A percentile compares a stretch with the other conserved stretches of the same genome.
Conservation (phyloP, 2,888 invertebrate genomes). For the Drosophila incognita region DNA sequence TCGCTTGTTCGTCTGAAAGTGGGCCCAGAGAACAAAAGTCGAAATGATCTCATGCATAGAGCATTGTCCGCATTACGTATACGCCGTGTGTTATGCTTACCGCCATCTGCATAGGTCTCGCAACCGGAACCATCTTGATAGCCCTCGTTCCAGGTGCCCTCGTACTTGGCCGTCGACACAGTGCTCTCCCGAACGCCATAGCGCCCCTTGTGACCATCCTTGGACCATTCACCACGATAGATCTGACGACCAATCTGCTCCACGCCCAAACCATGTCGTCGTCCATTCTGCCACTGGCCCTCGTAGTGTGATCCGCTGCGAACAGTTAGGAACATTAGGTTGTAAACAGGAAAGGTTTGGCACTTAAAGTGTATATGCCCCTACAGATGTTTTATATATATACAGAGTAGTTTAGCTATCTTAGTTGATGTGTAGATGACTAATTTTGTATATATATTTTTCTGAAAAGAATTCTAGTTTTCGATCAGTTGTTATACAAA, state of each 20-base stretch:
- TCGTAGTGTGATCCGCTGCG: slow-evolving; percentile 96
- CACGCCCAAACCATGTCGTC: slow-evolving; percentile 98
- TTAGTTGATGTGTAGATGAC: not conserved
- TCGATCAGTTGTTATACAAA: slow-evolving; percentile 1
- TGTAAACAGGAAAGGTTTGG: not conserved
- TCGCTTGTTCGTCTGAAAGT: slow-evolving; percentile 50
- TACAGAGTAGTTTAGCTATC: not conserved
- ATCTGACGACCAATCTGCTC: slow-evolving; percentile 98
- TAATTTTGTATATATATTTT: slow-evolving; percentile 1
- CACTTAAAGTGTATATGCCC: not conserved
- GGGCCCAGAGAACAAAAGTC: slow-evolving; percentile 46
- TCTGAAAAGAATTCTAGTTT: not conserved
- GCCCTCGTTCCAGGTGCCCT: slow-evolving; percentile 99
- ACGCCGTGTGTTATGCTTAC: slow-evolving; percentile 87
- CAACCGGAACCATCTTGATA: slow-evolving; percentile 99
- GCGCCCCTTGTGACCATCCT: slow-evolving; percentile 98
- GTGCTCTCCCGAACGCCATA: slow-evolving; percentile 98
- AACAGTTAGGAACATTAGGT: slow-evolving; percentile 69
- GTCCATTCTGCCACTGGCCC: slow-evolving; percentile 99
- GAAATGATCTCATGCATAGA: slow-evolving; percentile 78
- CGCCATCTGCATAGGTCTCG: slow-evolving; percentile 99
- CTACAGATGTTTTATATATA: not conserved
- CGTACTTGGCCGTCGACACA: slow-evolving; percentile 97
- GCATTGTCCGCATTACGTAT: slow-evolving; percentile 52
- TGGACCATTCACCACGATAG: slow-evolving; percentile 98